A percentile compares a stretch with the other conserved stretches of the same genome.
phyloP scores from a whole-genome alignment of 1,140 invertebrate genomes.

The Lepidurus apus region DNA sequence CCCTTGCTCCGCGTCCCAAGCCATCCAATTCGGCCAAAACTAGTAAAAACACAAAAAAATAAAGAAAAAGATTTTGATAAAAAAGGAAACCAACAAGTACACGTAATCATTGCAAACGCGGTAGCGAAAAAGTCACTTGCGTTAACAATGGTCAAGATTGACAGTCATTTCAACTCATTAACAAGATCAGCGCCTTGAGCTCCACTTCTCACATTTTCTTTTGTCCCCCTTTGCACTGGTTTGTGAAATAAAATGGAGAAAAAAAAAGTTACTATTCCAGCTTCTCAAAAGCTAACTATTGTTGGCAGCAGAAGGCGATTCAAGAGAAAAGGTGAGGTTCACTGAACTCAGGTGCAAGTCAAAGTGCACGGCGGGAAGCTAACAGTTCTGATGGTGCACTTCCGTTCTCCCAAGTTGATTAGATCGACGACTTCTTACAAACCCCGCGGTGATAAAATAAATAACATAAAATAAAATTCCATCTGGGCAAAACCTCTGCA shows the following conservation, averaged over 20 bases:
- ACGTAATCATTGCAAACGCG: not conserved
- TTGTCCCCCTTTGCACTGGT: not conserved
- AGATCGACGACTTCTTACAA: not conserved
- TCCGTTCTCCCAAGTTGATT: constrained; percentile 5
- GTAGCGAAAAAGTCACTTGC: not conserved
- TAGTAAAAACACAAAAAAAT: not conserved
- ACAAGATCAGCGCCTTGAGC: not conserved
- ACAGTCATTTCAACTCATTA: constrained; percentile 20
- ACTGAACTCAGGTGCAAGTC: constrained; percentile 17
- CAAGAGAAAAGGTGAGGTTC: constrained; percentile 1
- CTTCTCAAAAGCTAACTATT: not conserved
- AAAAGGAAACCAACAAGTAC: not conserved
- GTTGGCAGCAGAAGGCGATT: not conserved
- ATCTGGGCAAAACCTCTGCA: no score
- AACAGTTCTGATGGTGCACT: constrained; percentile 13
- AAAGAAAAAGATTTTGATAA: not conserved
- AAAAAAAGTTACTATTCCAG: no score
- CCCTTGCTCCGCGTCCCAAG: not conserved
- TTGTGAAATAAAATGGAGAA: not conserved
- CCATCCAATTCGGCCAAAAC: not conserved
- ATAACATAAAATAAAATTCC: not conserved
- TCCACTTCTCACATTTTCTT: not conserved
- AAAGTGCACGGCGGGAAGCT: constrained; percentile 12
- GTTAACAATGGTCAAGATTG: constrained; percentile 1
- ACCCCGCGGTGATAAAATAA: not conserved